A percentile compares a stretch with the other conserved stretches of the same genome.
phyloP scores from a whole-genome alignment of 2,113 vertebrate species.

The Rattus norvegicus region GRCr8 NC_086033.1:41079001-41079500 shows the following conservation, averaged over 20 bases:
- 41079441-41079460: neutral
- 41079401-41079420: neutral
- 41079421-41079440: neutral
- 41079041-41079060: neutral
- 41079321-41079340: neutral
- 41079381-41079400: neutral
- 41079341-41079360: neutral
- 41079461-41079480: neutral
- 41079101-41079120: neutral
- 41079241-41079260: neutral
- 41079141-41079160: neutral
- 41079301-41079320: neutral
- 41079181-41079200: neutral
- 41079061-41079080: neutral
- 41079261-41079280: neutral
- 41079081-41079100: neutral
- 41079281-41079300: neutral
- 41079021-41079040: neutral
- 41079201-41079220: neutral
- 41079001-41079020: neutral
- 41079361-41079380: neutral
- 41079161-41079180: neutral
- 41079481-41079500: neutral
- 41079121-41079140: neutral
- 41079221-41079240: neutral